A percentile compares a stretch with the other conserved stretches of the same genome.
Conservation (phyloP, 1,140 invertebrate genomes). For the Drosophila nasuta region DNA sequence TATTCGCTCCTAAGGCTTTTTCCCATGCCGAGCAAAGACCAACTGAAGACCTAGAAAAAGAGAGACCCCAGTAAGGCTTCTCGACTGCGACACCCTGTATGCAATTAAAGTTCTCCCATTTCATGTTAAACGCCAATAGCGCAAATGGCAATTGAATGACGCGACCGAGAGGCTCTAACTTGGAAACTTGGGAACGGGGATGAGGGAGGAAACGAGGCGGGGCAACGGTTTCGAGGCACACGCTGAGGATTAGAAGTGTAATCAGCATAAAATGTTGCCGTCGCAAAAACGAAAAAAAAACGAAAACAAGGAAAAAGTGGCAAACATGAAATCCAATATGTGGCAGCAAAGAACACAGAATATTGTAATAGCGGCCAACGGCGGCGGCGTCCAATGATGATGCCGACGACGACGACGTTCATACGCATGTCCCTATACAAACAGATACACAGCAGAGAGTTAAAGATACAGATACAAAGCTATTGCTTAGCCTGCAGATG, state of each 20-base stretch:
- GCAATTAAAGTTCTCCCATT: slow-evolving; percentile 56
- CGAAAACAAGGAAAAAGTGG: slow-evolving; percentile 52
- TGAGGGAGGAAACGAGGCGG: not conserved
- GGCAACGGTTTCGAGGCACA: slow-evolving; percentile 54
- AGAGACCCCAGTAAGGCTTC: slow-evolving; percentile 23
- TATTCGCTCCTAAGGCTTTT: not conserved
- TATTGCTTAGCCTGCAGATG: no score
- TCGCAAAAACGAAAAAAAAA: slow-evolving; percentile 27
- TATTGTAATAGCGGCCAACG: slow-evolving; percentile 47
- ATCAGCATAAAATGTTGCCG: slow-evolving; percentile 82
- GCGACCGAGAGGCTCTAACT: slow-evolving; percentile 9
- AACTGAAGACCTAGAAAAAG: not conserved
- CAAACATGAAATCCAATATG: slow-evolving; percentile 83
- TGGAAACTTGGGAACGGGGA: not conserved
- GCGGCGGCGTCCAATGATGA: slow-evolving; percentile 23
- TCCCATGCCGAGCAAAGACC: not conserved
- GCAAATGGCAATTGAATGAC: slow-evolving; percentile 72
- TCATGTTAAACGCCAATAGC: slow-evolving; percentile 67
- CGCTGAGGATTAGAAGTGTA: slow-evolving; percentile 82
- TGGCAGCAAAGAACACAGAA: slow-evolving; percentile 32
- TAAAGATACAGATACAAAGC: slow-evolving; percentile 1
- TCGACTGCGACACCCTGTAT: slow-evolving; percentile 56
- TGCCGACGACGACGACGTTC: slow-evolving; percentile 41
- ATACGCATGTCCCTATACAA: slow-evolving; percentile 82
- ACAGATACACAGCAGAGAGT: slow-evolving; percentile 27